These are phyloP conservation scores for Eulemur mongoz DNA, from an alignment of 2,797 vertebrate species.

Conservation along the genomic window DNA sequence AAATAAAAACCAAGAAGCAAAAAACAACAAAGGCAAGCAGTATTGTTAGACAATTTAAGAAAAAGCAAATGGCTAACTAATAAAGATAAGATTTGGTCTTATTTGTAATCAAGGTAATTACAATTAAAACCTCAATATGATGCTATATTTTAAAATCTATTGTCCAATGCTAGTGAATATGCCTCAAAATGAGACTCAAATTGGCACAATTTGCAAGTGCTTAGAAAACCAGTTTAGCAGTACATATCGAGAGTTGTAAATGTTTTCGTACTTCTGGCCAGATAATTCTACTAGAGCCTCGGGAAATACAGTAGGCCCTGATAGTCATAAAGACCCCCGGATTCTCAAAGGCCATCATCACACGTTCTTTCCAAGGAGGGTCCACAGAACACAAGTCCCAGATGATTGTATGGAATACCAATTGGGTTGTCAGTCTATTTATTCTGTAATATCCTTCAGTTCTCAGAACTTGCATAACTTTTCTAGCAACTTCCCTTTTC, in stretches of 20 bases:
- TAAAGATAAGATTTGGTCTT: background rate
- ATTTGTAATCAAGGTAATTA: background rate
- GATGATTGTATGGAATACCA: fast-evolving
- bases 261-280: background rate
- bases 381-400: too few species aligned
- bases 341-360: background rate
- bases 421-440: too few species aligned
- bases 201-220: background rate
- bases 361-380: background rate
- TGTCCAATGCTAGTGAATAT: background rate
- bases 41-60: background rate
- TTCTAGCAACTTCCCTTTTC: too few species aligned
- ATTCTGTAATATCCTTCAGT: background rate
- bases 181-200: background rate
- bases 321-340: background rate
- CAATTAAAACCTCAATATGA: background rate
- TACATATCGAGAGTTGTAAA: background rate
- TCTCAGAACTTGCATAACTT: background rate
- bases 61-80: background rate
- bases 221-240: background rate
- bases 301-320: background rate
- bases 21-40: background rate
- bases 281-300: background rate
- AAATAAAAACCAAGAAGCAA: background rate
- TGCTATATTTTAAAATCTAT: background rate